These are phyloP conservation scores for Limnodromus scolopaceus DNA, from an alignment of 2,797 vertebrate genomes.

Conservation along the genomic window DNA sequence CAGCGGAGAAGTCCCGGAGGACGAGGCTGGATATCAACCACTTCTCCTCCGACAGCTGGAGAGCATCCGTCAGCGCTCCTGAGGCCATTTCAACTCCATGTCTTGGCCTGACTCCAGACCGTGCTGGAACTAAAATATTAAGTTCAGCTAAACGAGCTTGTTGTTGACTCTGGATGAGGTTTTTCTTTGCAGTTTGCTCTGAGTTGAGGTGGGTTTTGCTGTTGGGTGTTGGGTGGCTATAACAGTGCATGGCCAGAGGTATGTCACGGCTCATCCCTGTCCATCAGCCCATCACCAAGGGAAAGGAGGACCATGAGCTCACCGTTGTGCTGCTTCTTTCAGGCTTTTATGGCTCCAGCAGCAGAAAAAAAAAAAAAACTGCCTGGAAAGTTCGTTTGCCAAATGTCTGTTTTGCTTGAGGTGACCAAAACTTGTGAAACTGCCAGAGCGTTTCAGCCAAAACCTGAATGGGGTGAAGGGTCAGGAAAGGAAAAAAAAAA, in stretches of 20 bases:
- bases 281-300: background rate
- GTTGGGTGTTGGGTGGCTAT: background rate
- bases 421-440: background rate
- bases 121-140: background rate
- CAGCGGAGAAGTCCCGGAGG: fast-evolving
- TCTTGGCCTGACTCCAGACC: background rate
- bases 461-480: background rate
- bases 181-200: background rate
- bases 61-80: background rate
- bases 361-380: background rate
- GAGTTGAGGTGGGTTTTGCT: background rate
- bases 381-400: background rate
- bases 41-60: background rate
- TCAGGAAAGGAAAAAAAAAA: background rate
- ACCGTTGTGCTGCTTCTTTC: fast-evolving
- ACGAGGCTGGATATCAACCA: background rate
- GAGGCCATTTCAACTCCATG: background rate
- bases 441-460: background rate
- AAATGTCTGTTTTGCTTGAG: constrained; percentile 22
- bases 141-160: background rate
- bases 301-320: background rate
- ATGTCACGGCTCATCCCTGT: background rate
- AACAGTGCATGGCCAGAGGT: fast-evolving
- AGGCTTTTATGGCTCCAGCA: background rate
- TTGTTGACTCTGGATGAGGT: background rate